These are phyloP conservation scores for Cynodonichthys magdalenae DNA, from an alignment of 2,797 vertebrate species.

Conservation along the genomic window DNA sequence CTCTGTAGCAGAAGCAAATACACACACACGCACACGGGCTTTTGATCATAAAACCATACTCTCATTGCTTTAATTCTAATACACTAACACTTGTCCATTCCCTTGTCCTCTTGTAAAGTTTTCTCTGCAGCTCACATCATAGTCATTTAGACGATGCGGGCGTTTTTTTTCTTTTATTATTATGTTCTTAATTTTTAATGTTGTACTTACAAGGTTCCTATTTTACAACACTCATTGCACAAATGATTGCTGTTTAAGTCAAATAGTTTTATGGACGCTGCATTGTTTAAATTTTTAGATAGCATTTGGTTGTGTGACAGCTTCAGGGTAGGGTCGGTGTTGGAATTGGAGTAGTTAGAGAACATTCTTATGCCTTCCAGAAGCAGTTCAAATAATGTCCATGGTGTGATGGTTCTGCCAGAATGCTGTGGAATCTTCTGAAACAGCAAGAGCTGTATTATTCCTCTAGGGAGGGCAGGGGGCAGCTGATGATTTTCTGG, in stretches of 20 bases:
- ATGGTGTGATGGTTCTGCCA: constrained; percentile 1
- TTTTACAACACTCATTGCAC: neutral
- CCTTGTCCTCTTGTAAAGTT: no score
- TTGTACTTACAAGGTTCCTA: neutral
- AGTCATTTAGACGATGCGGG: no score
- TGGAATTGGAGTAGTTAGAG: neutral
- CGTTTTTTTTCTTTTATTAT: no score
- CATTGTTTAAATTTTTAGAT: neutral
- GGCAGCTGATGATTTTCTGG: constrained; percentile 4
- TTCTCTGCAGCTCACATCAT: no score
- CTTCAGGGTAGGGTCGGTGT: neutral
- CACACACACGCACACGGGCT: no score
- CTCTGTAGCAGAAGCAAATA: no score
- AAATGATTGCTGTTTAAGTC: neutral
- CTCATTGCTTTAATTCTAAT: no score
- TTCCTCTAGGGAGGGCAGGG: neutral
- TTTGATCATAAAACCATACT: no score
- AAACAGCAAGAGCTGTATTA: constrained; percentile 4
- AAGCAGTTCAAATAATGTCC: constrained; percentile 8
- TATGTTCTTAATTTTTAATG: neutral
- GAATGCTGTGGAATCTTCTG: constrained; percentile 5
- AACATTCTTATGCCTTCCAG: constrained; percentile 2
- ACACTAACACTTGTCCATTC: no score
- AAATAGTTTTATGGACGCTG: neutral
- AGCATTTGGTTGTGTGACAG: neutral